phyloP scores from a whole-genome alignment of 2,113 vertebrate species.

The Tringa solitaria region DNA sequence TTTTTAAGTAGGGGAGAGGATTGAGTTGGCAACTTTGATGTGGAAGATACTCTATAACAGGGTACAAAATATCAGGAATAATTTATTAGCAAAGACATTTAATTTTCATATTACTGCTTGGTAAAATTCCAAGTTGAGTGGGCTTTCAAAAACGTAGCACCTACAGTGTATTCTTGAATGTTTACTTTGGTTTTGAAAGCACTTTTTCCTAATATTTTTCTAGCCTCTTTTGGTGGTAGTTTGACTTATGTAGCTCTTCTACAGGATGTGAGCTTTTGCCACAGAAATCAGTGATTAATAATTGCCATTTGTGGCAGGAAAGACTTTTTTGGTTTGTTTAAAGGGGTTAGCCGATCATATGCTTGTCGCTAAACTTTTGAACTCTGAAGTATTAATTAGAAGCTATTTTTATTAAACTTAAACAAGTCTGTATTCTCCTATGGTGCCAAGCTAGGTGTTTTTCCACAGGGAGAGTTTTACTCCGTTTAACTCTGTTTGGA shows the following conservation, averaged over 20 bases:
- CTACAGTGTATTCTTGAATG: constrained; percentile 52
- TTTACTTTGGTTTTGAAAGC: constrained; percentile 65
- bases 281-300: neutral
- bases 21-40: neutral
- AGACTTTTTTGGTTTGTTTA: constrained; percentile 8
- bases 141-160: constrained; percentile 40
- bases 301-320: constrained; percentile 47
- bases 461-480: constrained; percentile 48
- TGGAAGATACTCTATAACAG: constrained; percentile 56
- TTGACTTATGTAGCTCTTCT: constrained; percentile 49
- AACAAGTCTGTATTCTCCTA: constrained; percentile 71
- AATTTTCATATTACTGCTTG: constrained; percentile 7
- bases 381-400: constrained; percentile 69
- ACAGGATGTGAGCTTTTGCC: constrained; percentile 51
- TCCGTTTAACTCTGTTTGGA: neutral
- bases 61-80: constrained; percentile 67
- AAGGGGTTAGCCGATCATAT: constrained; percentile 44
- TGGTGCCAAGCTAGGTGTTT: constrained; percentile 70
- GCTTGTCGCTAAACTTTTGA: constrained; percentile 67
- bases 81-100: constrained; percentile 54
- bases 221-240: constrained; percentile 51
- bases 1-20: constrained; percentile 57
- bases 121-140: constrained; percentile 21
- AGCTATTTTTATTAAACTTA: constrained; percentile 74
- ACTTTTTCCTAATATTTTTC: constrained; percentile 70